A percentile compares a stretch with the other conserved stretches of the same genome.
These are phyloP conservation scores for Lampropteryx suffumata DNA, from an alignment of 2,888 invertebrate genomes.

Conservation along the genomic window DNA sequence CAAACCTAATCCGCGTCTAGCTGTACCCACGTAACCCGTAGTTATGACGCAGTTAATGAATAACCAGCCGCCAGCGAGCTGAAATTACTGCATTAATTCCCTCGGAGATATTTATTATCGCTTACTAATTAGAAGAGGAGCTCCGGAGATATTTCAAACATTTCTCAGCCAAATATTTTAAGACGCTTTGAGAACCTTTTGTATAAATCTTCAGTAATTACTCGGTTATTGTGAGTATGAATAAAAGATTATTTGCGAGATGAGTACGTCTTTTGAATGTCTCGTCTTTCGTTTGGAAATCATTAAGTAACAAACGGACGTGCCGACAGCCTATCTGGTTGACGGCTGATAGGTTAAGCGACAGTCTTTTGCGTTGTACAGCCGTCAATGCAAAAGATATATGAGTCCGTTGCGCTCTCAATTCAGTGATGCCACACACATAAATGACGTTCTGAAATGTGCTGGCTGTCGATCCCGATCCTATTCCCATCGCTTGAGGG, in stretches of 20 bases:
- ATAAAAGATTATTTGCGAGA: constrained; percentile 11
- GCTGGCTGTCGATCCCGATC: too few relatives aligned
- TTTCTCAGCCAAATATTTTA: constrained; percentile 29
- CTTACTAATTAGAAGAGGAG: constrained; percentile 48
- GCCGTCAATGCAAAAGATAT: too few relatives aligned
- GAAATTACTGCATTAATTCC: constrained; percentile 58
- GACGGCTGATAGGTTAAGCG: too few relatives aligned
- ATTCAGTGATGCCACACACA: too few relatives aligned
- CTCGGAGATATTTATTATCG: constrained; percentile 52
- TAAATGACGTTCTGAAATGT: too few relatives aligned
- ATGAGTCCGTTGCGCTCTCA: too few relatives aligned
- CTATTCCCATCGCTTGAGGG: too few relatives aligned
- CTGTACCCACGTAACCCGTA: constrained; percentile 29
- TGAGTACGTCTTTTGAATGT: constrained; percentile 1
- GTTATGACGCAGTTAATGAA: constrained; percentile 49
- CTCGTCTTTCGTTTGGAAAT: background rate
- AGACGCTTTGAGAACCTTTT: constrained; percentile 16
- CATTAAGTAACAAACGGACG: background rate
- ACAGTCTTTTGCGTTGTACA: too few relatives aligned
- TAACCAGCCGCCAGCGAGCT: constrained; percentile 41
- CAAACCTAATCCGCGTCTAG: constrained; percentile 15
- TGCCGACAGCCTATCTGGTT: background rate
- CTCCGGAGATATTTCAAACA: constrained; percentile 33
- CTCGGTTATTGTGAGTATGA: constrained; percentile 17
- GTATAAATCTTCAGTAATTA: constrained; percentile 22